phyloP scores from a whole-genome alignment of 2,888 invertebrate species.

The Drosophila mulleri region DNA sequence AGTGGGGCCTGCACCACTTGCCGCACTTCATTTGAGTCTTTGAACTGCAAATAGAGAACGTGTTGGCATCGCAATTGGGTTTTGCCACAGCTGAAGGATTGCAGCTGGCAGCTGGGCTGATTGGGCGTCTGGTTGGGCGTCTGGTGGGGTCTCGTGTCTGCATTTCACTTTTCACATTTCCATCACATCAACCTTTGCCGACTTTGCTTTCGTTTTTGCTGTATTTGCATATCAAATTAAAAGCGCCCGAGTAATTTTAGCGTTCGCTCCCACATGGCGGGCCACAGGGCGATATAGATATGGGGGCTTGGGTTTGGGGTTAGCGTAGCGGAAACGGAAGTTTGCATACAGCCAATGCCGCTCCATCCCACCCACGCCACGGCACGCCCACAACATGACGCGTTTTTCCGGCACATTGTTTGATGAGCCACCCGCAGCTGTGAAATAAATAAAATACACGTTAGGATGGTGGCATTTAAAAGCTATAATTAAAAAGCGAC shows the following conservation, averaged over 20 bases:
- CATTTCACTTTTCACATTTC: slow-evolving; percentile 80
- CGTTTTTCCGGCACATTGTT: slow-evolving; percentile 77
- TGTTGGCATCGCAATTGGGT: slow-evolving; percentile 49
- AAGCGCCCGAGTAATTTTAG: slow-evolving; percentile 79
- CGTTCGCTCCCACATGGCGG: slow-evolving; percentile 67
- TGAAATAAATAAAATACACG: slow-evolving; percentile 81
- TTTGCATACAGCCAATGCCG: slow-evolving; percentile 50
- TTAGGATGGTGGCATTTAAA: slow-evolving; percentile 78
- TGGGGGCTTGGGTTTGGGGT: neutral
- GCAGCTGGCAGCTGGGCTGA: slow-evolving; percentile 19
- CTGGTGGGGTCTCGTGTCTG: slow-evolving; percentile 48
- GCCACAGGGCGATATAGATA: slow-evolving; percentile 38
- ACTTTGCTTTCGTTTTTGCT: slow-evolving; percentile 79
- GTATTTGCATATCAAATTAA: slow-evolving; percentile 81
- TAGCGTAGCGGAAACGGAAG: slow-evolving; percentile 65
- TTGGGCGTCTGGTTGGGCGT: slow-evolving; percentile 29
- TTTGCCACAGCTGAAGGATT: slow-evolving; percentile 26
- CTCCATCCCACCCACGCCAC: no score
- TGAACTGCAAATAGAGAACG: slow-evolving; percentile 78
- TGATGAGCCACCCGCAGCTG: slow-evolving; percentile 80
- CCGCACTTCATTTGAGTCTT: slow-evolving; percentile 78
- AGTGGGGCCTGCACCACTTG: slow-evolving; percentile 24
- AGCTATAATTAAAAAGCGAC: slow-evolving; percentile 81
- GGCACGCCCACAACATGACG: slow-evolving; percentile 56
- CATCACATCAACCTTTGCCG: slow-evolving; percentile 76